These are phyloP conservation scores for Brachionus rotundiformis DNA, from an alignment of 1,140 invertebrate species.

Conservation along the genomic window DNA sequence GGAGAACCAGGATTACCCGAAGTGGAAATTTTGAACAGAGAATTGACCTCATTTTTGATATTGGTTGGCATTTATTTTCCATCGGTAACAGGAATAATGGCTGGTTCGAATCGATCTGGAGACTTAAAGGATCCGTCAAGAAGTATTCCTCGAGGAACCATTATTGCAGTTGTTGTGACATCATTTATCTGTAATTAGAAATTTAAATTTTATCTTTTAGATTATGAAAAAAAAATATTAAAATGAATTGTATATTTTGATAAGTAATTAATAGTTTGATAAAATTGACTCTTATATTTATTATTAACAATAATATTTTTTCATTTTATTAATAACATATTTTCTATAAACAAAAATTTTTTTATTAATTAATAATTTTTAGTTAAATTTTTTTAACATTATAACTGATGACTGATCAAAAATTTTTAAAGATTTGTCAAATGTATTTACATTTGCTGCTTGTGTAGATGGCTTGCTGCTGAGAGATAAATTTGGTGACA, in stretches of 20 bases:
- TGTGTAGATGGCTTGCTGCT: conserved; percentile 88
- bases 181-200: conserved; percentile 79
- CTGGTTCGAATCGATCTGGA: conserved; percentile 96
- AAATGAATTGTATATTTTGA: too few relatives aligned
- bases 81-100: conserved; percentile 98
- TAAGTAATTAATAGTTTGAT: too few relatives aligned
- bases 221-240: too few relatives aligned
- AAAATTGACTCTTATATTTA: too few relatives aligned
- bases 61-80: conserved; percentile 99
- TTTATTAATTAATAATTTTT: too few relatives aligned
- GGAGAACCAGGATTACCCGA: conserved; percentile 33
- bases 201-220: neutral
- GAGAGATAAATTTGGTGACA: conserved; percentile 89
- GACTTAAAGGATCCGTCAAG: conserved; percentile 96
- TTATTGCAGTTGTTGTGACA: conserved; percentile 93
- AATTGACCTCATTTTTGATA: conserved; percentile 86
- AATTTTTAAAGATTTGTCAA: conserved; percentile 69
- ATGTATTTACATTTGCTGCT: conserved; percentile 83
- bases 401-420: too few relatives aligned
- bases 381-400: neutral
- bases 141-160: conserved; percentile 95
- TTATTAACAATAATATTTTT: too few relatives aligned
- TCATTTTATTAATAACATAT: too few relatives aligned
- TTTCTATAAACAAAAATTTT: too few relatives aligned
- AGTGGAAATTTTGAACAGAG: conserved; percentile 66